Conservation (phyloP, 2,888 invertebrate genomes). For the Netelia fuscicornis region DNA sequence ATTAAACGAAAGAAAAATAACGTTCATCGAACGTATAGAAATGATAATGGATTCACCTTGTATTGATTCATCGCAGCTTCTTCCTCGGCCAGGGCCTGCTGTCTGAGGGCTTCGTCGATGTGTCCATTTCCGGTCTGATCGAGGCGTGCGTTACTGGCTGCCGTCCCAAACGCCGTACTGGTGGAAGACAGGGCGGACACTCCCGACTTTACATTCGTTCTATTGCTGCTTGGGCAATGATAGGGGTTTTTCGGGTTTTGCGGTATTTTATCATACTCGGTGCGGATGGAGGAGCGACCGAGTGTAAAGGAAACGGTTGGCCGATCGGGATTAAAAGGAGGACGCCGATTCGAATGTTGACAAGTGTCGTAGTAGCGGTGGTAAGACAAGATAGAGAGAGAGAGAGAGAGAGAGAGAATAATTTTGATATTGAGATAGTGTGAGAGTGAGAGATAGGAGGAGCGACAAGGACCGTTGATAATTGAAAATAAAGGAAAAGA, state of each 20-base stretch:
- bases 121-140: conserved; percentile 89
- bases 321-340: conserved; percentile 44
- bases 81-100: conserved; percentile 97
- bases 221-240: conserved; percentile 88
- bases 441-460: conserved; percentile 72
- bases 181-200: conserved; percentile 95
- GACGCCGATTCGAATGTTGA: conserved; percentile 72
- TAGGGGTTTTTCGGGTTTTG: conserved; percentile 73
- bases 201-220: conserved; percentile 95
- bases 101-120: conserved; percentile 94
- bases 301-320: conserved; percentile 57
- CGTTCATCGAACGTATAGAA: neutral
- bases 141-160: conserved; percentile 90
- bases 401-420: conserved; percentile 56
- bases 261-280: conserved; percentile 54
- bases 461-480: conserved; percentile 80
- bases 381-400: conserved; percentile 61
- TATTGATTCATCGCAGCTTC: conserved; percentile 98
- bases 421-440: conserved; percentile 55
- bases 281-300: conserved; percentile 65
- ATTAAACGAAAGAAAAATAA: neutral
- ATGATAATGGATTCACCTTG: conserved; percentile 88
- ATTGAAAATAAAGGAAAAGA: conserved; percentile 84
- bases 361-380: conserved; percentile 66
- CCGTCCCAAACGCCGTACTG: conserved; percentile 94